phyloP scores from a whole-genome alignment of 1,140 invertebrate genomes.

The Ceratoteleas bidentatus region DNA sequence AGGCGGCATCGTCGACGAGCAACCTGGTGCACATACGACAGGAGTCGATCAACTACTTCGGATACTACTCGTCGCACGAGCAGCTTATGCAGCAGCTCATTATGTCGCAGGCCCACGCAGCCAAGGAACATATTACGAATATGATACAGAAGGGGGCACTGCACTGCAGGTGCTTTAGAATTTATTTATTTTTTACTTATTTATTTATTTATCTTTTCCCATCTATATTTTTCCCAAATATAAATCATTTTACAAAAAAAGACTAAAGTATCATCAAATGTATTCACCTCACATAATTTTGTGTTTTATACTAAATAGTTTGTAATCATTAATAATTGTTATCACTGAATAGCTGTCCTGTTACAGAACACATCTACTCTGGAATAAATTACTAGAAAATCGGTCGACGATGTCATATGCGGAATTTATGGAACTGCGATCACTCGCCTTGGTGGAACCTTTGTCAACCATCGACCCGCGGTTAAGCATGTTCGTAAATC shows the following conservation, averaged over 20 bases:
- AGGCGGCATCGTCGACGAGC: constrained; percentile 54
- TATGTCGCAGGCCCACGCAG: constrained; percentile 83
- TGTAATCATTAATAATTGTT: no score
- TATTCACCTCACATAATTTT: no score
- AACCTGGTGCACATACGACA: constrained; percentile 81
- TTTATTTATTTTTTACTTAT: no score
- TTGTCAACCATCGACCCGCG: constrained; percentile 84
- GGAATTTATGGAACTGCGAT: constrained; percentile 86
- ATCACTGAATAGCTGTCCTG: not conserved
- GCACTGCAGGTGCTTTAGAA: constrained; percentile 81
- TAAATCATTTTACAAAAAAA: no score
- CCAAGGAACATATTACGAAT: constrained; percentile 83
- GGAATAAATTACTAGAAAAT: constrained; percentile 85
- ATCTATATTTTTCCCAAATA: no score
- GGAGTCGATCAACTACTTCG: constrained; percentile 88
- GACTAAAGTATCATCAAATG: no score
- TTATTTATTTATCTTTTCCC: no score
- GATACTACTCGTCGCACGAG: constrained; percentile 89
- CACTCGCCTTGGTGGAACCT: constrained; percentile 83
- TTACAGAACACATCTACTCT: constrained; percentile 85
- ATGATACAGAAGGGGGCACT: constrained; percentile 86
- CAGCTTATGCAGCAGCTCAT: constrained; percentile 87
- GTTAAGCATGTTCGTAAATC: constrained; percentile 83
- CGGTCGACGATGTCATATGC: constrained; percentile 81
- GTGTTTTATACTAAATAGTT: no score